Evolutionary conservation across 2,113 vertebrate genomes (phyloP), one percentile per base, ranked within the genome.

Genomic region (Saguinus imperator): DNA sequence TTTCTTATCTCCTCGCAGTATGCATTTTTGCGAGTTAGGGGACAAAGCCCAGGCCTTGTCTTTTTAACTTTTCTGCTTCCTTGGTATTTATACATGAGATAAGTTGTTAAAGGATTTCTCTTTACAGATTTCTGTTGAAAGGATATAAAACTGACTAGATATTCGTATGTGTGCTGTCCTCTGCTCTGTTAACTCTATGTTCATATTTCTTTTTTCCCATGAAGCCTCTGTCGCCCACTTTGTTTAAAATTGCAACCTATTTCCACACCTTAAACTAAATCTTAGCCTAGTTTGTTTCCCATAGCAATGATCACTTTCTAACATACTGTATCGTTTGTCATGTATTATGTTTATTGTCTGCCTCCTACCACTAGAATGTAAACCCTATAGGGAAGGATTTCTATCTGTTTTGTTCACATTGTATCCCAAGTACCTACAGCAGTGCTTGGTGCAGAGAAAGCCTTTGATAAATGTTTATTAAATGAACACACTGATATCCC

Each of bases 31-130:
- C 58, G 80, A 84, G 25, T 97, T 76, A 16, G 35, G 18, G 50
- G 18, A 23, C 64, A 91, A 83, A 92, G 50, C 81, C 48, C 87
- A 85, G 48, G 10, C 25, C 55, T 93, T 94, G 27, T 66, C 40
- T 70, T 87, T 94, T 93, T 73, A 43, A 72, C 73, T 76, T 91
- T 70, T 52, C 75, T 96, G 37, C 43, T 94, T 93, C 43, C 12
- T 25, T 86, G n/a, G 27, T 94, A 84, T 94, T 95, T 96, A 37
- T 35, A 96, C 61, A 64, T 52, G 23, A 89, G 13, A 73, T 87
- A 86, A 37, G 14, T 80, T 70, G 23, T 32, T n/a, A 55, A 37
- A 95, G 64, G 68, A 37, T 88, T 96, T 92, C 35, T 73, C 70
- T 95, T 85, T 48, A 87, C 91, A 92, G 85, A 66, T 73, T 94